A percentile compares a stretch with the other conserved stretches of the same genome.
Evolutionary conservation across 2,113 vertebrate genomes (phyloP).

Genomic region (Labrus mixtus): DNA sequence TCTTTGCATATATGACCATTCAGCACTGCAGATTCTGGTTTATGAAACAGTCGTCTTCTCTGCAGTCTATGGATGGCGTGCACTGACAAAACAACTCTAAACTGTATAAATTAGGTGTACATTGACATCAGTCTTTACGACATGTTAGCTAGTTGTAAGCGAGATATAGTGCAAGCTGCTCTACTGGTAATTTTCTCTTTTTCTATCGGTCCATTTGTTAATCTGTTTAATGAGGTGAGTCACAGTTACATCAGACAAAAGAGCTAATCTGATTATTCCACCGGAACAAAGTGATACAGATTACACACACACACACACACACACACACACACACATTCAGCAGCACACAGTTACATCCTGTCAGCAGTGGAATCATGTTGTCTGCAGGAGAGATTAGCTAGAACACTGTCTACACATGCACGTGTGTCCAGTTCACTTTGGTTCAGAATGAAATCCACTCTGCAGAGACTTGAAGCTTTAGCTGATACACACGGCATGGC

Average conservation of each 20-base stretch:
- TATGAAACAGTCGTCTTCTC: too few relatives aligned
- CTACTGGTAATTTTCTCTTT: conserved; percentile 41
- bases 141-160: not conserved
- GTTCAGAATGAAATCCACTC: not conserved
- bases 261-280: conserved; percentile 72
- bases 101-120: not conserved
- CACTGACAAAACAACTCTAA: not conserved
- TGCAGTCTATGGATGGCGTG: too few relatives aligned
- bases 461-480: not conserved
- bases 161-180: not conserved
- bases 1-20: not conserved
- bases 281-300: conserved; percentile 54
- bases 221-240: conserved; percentile 60
- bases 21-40: not conserved
- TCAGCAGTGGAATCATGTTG: conserved; percentile 58
- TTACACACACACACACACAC: conserved; percentile 29
- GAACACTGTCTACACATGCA: conserved; percentile 32
- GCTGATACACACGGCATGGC: not conserved
- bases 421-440: conserved; percentile 17
- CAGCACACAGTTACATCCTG: conserved; percentile 25
- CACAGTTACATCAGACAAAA: conserved; percentile 60
- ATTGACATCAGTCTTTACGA: not conserved
- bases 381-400: conserved; percentile 63
- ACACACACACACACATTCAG: conserved; percentile 18
- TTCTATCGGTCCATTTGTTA: conserved; percentile 34